Percentiles rank a stretch among this genome's conserved stretches.
Evolutionary conservation across 2,797 vertebrate species (phyloP).

Genomic region (Aulostomus chinensis): DNA sequence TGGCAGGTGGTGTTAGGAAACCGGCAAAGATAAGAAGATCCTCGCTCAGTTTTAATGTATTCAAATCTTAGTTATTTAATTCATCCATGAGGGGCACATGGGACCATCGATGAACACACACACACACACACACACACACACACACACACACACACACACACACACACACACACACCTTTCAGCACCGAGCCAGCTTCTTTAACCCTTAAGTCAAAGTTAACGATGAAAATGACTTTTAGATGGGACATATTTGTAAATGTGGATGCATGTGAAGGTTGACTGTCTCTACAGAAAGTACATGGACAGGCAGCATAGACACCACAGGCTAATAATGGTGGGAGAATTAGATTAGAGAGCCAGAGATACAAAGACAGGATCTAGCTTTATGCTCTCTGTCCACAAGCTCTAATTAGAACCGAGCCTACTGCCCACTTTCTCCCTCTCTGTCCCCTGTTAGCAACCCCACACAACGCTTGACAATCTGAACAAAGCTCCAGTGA

Average conservation of each 20-base stretch:
- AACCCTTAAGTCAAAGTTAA: too few species aligned
- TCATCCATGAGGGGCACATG: too few species aligned
- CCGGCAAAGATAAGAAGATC: conserved; percentile 10
- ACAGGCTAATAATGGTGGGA: conserved; percentile 39
- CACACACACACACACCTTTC: too few species aligned
- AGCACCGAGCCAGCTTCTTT: too few species aligned
- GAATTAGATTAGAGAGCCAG: conserved; percentile 38
- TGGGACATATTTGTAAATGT: not conserved
- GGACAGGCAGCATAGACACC: conserved; percentile 17
- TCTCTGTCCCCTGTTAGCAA: conserved; percentile 25
- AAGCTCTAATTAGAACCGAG: conserved; percentile 48
- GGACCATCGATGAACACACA: too few species aligned
- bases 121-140: too few species aligned
- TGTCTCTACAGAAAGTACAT: conserved; percentile 5
- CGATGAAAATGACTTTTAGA: not conserved
- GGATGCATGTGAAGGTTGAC: not conserved
- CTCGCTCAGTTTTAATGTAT: not conserved
- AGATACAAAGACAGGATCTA: conserved; percentile 38
- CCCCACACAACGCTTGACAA: conserved; percentile 51
- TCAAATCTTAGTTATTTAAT: too few species aligned
- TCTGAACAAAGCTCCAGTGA: conserved; percentile 60
- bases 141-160: too few species aligned
- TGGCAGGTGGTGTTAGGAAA: conserved; percentile 8
- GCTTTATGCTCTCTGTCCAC: conserved; percentile 29
- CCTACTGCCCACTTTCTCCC: conserved; percentile 22